Conservation (phyloP, 2,888 invertebrate species). For the Drosophila phalerata region DNA sequence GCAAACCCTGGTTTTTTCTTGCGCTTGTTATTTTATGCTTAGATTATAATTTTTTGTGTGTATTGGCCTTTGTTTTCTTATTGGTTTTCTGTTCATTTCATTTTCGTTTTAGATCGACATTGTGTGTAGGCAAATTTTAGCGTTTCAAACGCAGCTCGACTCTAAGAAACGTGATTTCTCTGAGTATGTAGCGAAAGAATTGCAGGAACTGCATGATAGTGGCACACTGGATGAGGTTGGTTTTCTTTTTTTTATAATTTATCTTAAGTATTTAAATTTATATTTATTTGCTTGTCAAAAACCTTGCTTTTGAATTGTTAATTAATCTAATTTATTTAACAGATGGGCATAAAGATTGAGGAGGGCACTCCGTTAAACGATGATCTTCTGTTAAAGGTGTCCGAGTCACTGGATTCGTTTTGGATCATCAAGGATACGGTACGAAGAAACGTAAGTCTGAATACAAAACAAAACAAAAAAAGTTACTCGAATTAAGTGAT, state of each 20-base stretch:
- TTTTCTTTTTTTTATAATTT: constrained; percentile 43
- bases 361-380: constrained; percentile 87
- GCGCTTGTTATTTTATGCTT: constrained; percentile 40
- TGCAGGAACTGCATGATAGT: constrained; percentile 86
- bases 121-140: constrained; percentile 88
- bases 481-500: neutral
- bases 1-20: no score
- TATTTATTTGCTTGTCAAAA: constrained; percentile 16
- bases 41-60: constrained; percentile 55
- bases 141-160: constrained; percentile 87
- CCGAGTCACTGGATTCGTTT: constrained; percentile 89
- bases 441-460: constrained; percentile 89
- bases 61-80: constrained; percentile 73
- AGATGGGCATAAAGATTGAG: constrained; percentile 87
- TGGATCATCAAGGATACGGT: constrained; percentile 89
- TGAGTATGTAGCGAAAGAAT: constrained; percentile 86
- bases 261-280: neutral
- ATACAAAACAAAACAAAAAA: fast-evolving
- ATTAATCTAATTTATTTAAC: constrained; percentile 66
- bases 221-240: constrained; percentile 87
- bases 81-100: constrained; percentile 67
- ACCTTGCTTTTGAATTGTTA: no score
- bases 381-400: constrained; percentile 88
- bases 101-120: constrained; percentile 88
- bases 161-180: constrained; percentile 87